Evolutionary conservation across 2,797 vertebrate species (phyloP).

Genomic region (Tinamus major): DNA sequence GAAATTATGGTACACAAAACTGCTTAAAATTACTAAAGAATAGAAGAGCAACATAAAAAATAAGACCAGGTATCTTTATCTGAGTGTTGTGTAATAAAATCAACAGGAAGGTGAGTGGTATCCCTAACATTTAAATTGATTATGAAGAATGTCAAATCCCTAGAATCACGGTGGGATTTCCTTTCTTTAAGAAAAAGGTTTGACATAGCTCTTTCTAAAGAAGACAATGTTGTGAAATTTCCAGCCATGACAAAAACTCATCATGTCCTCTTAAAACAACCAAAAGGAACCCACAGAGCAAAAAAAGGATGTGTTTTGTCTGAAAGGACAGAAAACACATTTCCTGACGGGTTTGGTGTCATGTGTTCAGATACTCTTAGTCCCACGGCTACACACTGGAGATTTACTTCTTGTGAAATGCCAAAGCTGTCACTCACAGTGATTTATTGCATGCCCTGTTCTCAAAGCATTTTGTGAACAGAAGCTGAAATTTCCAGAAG

Average conservation of each 20-base stretch:
- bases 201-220: neutral
- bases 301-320: constrained; percentile 31
- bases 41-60: neutral
- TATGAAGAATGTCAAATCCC: neutral
- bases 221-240: neutral
- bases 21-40: neutral
- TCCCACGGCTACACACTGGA: constrained; percentile 13
- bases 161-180: neutral
- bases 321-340: constrained; percentile 29
- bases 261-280: constrained; percentile 1
- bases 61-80: neutral
- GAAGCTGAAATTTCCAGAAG: constrained; percentile 49
- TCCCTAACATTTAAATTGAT: neutral
- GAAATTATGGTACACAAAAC: neutral
- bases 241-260: constrained; percentile 1
- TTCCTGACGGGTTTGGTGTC: constrained; percentile 44
- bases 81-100: neutral
- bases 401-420: constrained; percentile 45
- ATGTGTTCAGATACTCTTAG: neutral
- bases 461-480: constrained; percentile 28
- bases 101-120: neutral
- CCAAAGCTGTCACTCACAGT: constrained; percentile 54
- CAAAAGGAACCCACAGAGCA: neutral
- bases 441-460: constrained; percentile 52
- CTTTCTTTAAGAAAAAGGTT: neutral